Evolutionary conservation across 1,140 invertebrate genomes (phyloP).

Genomic region (Lutraria rhynchaena): DNA sequence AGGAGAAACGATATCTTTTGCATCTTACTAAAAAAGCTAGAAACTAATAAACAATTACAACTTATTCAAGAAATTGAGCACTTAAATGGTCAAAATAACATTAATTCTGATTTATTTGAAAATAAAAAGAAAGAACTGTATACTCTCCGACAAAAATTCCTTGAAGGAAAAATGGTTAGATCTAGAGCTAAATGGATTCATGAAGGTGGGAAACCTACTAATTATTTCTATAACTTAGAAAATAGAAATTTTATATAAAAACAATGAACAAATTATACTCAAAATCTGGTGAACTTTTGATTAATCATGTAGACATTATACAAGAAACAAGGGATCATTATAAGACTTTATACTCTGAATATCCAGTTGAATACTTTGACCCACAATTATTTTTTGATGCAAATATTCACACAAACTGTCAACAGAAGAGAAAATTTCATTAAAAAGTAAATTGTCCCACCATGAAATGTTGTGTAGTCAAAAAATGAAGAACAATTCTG

Average conservation of each 20-base stretch:
- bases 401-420: neutral
- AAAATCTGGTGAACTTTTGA: too few relatives aligned
- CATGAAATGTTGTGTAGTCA: conserved; percentile 1
- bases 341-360: too few relatives aligned
- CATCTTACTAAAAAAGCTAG: conserved; percentile 1
- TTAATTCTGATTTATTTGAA: conserved; percentile 2
- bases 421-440: neutral
- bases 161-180: neutral
- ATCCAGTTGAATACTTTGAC: too few relatives aligned
- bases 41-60: neutral
- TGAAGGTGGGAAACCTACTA: conserved; percentile 8
- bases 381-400: neutral
- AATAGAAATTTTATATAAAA: too few relatives aligned
- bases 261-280: too few relatives aligned
- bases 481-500: conserved; percentile 40
- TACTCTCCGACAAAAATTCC: neutral
- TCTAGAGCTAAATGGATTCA: neutral
- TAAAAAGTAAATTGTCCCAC: neutral
- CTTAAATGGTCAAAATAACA: neutral
- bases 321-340: too few relatives aligned
- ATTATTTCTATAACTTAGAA: too few relatives aligned
- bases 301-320: too few relatives aligned
- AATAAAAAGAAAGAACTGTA: neutral
- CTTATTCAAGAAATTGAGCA: conserved; percentile 3
- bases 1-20: conserved; percentile 7